Percentiles rank a stretch among this genome's conserved stretches.
Evolutionary conservation across 2,797 vertebrate species (phyloP).

Genomic region (Macropus fuliginosus): DNA sequence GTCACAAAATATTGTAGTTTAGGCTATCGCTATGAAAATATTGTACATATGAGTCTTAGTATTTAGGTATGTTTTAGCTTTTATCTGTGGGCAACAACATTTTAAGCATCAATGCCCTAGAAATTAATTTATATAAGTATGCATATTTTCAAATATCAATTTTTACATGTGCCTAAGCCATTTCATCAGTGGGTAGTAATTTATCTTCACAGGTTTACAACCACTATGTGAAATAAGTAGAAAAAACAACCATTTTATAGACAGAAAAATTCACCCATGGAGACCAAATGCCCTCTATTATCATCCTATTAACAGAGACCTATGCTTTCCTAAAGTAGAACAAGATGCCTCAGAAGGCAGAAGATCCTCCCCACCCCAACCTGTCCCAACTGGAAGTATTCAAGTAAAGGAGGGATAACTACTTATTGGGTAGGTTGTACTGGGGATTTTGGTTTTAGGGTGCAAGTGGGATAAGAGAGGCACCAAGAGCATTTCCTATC

Average conservation of each 20-base stretch:
- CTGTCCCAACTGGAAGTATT: background rate
- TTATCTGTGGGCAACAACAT: background rate
- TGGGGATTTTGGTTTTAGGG: background rate
- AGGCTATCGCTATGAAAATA: background rate
- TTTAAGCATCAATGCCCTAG: background rate
- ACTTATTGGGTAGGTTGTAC: background rate
- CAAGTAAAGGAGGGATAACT: background rate
- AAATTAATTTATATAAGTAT: background rate
- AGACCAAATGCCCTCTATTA: background rate
- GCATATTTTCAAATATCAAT: background rate
- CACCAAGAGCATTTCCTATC: background rate
- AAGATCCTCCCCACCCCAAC: background rate
- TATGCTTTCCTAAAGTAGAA: background rate
- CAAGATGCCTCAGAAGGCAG: background rate
- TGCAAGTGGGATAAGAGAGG: background rate
- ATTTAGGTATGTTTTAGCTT: background rate
- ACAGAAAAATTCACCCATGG: background rate
- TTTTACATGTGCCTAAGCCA: background rate
- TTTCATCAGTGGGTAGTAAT: background rate
- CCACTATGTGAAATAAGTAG: background rate
- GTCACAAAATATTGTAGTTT: conserved; percentile 34
- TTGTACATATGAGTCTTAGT: conserved; percentile 3
- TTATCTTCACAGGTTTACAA: background rate
- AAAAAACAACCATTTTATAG: background rate
- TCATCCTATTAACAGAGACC: background rate